A percentile compares a stretch with the other conserved stretches of the same genome.
Evolutionary conservation across 2,113 vertebrate species (phyloP).

Genomic region (Nasalis larvatus): DNA sequence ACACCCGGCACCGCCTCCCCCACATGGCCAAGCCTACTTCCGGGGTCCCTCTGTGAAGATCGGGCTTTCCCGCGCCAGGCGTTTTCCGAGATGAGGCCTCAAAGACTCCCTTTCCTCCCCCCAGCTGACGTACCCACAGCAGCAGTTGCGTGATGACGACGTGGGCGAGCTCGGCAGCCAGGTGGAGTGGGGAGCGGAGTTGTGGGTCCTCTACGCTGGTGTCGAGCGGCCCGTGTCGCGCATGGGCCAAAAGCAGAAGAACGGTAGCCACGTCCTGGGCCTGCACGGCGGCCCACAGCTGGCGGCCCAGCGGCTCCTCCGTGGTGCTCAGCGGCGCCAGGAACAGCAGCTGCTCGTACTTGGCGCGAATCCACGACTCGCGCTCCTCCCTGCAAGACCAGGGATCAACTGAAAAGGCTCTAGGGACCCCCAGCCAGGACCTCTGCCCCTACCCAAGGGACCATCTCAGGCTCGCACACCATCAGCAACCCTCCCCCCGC

Average conservation of each 20-base stretch:
- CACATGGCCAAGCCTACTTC: not conserved
- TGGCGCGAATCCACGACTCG: slow-evolving; percentile 96
- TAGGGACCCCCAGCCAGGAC: too few relatives aligned
- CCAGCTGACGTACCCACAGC: slow-evolving; percentile 89
- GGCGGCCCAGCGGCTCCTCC: slow-evolving; percentile 78
- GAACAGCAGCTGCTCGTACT: slow-evolving; percentile 95
- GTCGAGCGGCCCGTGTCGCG: slow-evolving; percentile 88
- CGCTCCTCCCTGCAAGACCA: slow-evolving; percentile 89
- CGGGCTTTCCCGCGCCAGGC: not conserved
- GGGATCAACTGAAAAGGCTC: not conserved
- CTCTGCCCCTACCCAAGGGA: not conserved
- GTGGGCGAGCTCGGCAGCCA: slow-evolving; percentile 92
- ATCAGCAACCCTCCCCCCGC: not conserved
- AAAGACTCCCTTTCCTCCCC: fast-evolving
- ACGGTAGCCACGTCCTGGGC: slow-evolving; percentile 90
- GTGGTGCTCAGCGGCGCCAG: slow-evolving; percentile 87
- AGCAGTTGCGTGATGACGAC: slow-evolving; percentile 97
- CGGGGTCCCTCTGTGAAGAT: not conserved
- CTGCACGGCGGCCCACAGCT: slow-evolving; percentile 88
- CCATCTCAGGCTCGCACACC: not conserved
- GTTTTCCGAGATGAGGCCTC: not conserved
- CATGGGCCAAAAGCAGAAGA: slow-evolving; percentile 94
- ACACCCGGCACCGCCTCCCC: not conserved
- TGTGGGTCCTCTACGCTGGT: slow-evolving; percentile 85
- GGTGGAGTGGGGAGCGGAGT: slow-evolving; percentile 89